A percentile compares a stretch with the other conserved stretches of the same genome.
These are phyloP conservation scores for Leptonema lineaticorne DNA, from an alignment of 1,140 invertebrate species.

Conservation along the genomic window DNA sequence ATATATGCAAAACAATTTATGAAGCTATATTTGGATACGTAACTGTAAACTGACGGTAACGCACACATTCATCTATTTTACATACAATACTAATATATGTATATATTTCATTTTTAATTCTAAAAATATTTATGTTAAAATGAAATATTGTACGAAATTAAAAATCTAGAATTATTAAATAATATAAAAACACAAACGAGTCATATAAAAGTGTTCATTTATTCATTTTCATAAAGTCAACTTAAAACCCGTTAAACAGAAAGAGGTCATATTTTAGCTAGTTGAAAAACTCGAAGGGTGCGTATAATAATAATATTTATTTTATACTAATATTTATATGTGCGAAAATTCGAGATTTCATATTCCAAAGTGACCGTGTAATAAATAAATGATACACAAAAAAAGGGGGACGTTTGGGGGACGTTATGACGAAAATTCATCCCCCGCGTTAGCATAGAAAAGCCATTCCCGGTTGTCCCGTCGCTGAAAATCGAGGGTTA, in stretches of 20 bases:
- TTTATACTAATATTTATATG: not conserved
- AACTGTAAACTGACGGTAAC: no score
- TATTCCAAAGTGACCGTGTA: not conserved
- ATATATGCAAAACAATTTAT: no score
- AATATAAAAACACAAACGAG: no score
- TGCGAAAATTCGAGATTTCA: not conserved
- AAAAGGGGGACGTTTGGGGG: not conserved
- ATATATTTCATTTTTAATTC: no score
- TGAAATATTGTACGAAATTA: no score
- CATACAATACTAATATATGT: no score
- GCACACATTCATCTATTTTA: no score
- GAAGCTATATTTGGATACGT: no score
- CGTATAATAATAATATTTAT: not conserved
- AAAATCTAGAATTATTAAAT: no score
- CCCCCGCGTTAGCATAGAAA: constrained; percentile 12
- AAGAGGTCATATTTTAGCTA: not conserved
- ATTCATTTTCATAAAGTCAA: not conserved
- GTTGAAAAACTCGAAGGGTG: no score
- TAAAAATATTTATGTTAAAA: no score
- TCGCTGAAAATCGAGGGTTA: not conserved
- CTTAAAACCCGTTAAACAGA: not conserved
- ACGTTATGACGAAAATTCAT: not conserved
- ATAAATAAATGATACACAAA: not conserved
- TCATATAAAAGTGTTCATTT: not conserved
- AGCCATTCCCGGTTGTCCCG: constrained; percentile 2